phyloP scores from a whole-genome alignment of 2,888 invertebrate genomes.

The Coronaproctus castanopsis region DNA sequence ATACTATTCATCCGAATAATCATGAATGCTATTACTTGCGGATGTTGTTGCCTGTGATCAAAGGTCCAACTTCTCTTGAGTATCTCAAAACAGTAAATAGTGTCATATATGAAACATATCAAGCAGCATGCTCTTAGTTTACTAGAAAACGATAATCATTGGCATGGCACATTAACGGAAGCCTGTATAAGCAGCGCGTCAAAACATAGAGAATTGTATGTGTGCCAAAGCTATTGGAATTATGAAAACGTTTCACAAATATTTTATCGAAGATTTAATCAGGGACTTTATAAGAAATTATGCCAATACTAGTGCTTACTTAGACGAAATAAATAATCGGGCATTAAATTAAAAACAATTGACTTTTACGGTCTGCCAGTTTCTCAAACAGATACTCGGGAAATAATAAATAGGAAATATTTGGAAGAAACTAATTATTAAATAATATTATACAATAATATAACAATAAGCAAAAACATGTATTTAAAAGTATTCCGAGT shows the following conservation, averaged over 20 bases:
- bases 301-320: background rate
- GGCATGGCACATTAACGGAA: constrained; percentile 22
- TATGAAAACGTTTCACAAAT: constrained; percentile 1
- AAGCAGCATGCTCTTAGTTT: constrained; percentile 22
- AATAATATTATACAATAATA: background rate
- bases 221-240: background rate
- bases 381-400: background rate
- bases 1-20: constrained; percentile 11
- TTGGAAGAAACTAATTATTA: background rate
- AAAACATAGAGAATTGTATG: constrained; percentile 9
- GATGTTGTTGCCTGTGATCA: constrained; percentile 17
- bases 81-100: constrained; percentile 23
- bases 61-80: constrained; percentile 20
- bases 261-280: background rate
- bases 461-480: background rate
- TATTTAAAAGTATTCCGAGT: background rate
- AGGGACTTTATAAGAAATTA: background rate
- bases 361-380: background rate
- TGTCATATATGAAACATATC: constrained; percentile 20
- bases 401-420: background rate
- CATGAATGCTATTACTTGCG: constrained; percentile 18
- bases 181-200: constrained; percentile 14
- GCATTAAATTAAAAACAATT: background rate
- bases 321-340: background rate
- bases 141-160: constrained; percentile 24